These are phyloP conservation scores for Escarpia spicata DNA, from an alignment of 2,888 invertebrate species.

Conservation along the genomic window DNA sequence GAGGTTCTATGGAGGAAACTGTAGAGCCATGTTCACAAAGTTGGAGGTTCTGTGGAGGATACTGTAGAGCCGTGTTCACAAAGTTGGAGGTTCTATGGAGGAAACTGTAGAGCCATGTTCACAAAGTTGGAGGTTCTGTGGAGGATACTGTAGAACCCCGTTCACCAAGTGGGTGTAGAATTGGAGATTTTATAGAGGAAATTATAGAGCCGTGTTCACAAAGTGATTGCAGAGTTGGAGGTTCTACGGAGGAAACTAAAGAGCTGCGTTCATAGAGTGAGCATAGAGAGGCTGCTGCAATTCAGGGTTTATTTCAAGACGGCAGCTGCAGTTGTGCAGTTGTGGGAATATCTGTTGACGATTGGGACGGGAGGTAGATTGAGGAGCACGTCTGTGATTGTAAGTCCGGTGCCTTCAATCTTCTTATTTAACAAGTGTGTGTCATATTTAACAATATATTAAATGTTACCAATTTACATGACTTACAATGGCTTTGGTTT, in stretches of 20 bases:
- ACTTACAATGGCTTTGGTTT: neutral
- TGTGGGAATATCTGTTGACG: neutral
- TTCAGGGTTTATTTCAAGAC: neutral
- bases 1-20: too few relatives aligned
- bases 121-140: conserved; percentile 30
- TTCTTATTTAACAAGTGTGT: neutral
- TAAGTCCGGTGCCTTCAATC: neutral
- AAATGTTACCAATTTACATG: too few relatives aligned
- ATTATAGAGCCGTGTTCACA: neutral
- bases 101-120: neutral
- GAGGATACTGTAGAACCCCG: neutral
- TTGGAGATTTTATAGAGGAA: neutral
- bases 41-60: conserved; percentile 31
- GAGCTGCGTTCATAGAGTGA: too few relatives aligned
- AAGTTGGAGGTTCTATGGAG: conserved; percentile 31
- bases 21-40: neutral
- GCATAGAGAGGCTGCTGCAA: too few relatives aligned
- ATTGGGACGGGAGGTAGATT: neutral
- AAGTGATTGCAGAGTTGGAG: neutral
- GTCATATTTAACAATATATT: too few relatives aligned
- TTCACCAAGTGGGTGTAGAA: neutral
- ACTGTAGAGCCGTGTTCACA: neutral
- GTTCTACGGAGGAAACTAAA: too few relatives aligned
- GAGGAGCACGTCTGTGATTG: neutral
- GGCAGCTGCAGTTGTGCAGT: neutral